Base-by-base conservation (phyloP, 2,797 vertebrate species). In the Corythornis leucogaster region DNA sequence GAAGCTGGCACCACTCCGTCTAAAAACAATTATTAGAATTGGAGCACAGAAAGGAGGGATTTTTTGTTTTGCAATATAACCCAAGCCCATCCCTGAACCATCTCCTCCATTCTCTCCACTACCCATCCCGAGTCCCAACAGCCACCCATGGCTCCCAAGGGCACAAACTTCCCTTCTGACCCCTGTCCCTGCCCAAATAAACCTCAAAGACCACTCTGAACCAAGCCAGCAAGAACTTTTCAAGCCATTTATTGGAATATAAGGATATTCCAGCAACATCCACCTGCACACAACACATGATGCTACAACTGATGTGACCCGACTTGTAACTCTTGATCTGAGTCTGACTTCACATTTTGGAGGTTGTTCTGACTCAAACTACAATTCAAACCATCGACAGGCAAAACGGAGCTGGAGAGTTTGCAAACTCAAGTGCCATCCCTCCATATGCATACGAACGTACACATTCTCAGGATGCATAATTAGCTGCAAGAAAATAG, bases 401-500 rank as follows among this genome's bases (percentile, higher is more conserved):
- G 70, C 80, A 90, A 88, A 92, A 77, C 0, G 2, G 90, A 88
- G 70, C 68, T 90, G 63, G 46, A 57, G 48, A 92, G 91, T 92
- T 92, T 94, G 94, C 93, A 95, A 93, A 94, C 81, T 77, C 31
- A 82, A 71, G 67, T 86, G 80, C 83, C 75, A 79, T 66, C 87
- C 73, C 85, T 96, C 59, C 33, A 91, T 91, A 95, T 89, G 93
- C 6, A 11, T 64, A 80, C 13, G 57, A 90, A 96, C 21, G 87
- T 61, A 92, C 76, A 90, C 79, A 85, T 66, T 93, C 80, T 67
- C 76, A 92, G 78, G 80, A 81, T 90, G 78, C 74, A 88, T 91
- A 96, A 94, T 88, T 91, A 96, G 77, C 90, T 40, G 54, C n/a
- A 93, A 85, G 78, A 93, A 53, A 94, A 95, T 38, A 92, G 76